phyloP scores from a whole-genome alignment of 2,888 invertebrate species.

The Catotricha subobsoleta region DNA sequence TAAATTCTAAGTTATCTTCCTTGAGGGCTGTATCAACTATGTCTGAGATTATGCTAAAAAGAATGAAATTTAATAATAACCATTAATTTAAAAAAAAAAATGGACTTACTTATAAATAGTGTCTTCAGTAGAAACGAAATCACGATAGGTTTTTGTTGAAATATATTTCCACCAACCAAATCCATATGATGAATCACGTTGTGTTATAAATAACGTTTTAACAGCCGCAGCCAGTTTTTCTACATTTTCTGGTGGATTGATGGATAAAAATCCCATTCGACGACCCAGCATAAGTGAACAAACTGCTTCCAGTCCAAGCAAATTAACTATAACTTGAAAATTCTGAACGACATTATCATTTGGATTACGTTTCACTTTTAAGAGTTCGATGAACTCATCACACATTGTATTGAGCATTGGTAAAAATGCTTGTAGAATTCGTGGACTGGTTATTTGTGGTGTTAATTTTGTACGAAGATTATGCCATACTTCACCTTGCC shows the following conservation, averaged over 20 bases:
- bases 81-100: background rate
- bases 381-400: slow-evolving; percentile 54
- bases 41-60: slow-evolving; percentile 57
- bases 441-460: slow-evolving; percentile 54
- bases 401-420: slow-evolving; percentile 57
- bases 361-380: slow-evolving; percentile 36
- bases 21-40: slow-evolving; percentile 51
- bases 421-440: slow-evolving; percentile 53
- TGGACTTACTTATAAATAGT: slow-evolving; percentile 56
- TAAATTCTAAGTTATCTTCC: slow-evolving; percentile 30
- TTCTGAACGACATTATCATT: slow-evolving; percentile 37
- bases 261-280: slow-evolving; percentile 52
- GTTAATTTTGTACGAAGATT: slow-evolving; percentile 53
- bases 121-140: slow-evolving; percentile 56
- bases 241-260: slow-evolving; percentile 37
- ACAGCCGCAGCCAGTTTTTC: slow-evolving; percentile 51
- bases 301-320: slow-evolving; percentile 65
- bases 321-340: slow-evolving; percentile 56
- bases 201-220: slow-evolving; percentile 57
- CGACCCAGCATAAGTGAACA: slow-evolving; percentile 63
- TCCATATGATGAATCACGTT: slow-evolving; percentile 66
- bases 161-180: slow-evolving; percentile 67
- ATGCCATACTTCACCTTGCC: slow-evolving; percentile 64
- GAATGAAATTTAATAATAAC: too few relatives aligned
- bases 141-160: slow-evolving; percentile 51